Evolutionary conservation across 2,797 vertebrate species (phyloP), one percentile per base, ranked within the genome.

Genomic region (Falco rusticolus): DNA sequence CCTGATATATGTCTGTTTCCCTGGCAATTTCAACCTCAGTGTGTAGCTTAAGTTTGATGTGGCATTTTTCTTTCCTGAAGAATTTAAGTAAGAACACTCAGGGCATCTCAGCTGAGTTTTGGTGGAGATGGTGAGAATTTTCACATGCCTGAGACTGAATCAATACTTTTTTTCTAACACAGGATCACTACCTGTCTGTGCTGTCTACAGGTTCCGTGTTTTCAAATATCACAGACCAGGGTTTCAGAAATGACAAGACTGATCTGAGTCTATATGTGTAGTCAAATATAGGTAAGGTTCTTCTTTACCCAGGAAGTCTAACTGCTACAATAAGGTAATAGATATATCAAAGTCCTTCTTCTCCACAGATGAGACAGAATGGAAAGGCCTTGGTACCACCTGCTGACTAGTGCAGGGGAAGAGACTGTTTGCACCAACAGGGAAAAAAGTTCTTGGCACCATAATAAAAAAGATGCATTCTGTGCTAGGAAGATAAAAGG

Each of bases 1-100:
- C 29, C 57, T 87, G 84, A 93, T 79, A 92, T 48, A 64, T 21
- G 39, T 77, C 70, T 79, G 45, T 91, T 93, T 95, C 74, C 66
- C 70, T 85, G 68, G 34, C 25, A 87, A 77, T 95, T 94, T 84
- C 68, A 87, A 11, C 71, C 75, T 89, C 16, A 15, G 28, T 50
- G 39, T 79, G 63, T 94, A 20, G 8, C 64, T 84, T 87, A 82
- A 76, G 14, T 87, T 72, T 84, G 56, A 72, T 69, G 9, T 74
- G 43, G 18, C 25, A 53, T 60, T 93, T 92, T 89, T 34, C 31
- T 78, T 76, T 79, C 45, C 59, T 26, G 45, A 76, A 59, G 48
- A 87, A 77, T 90, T 84, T 70, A 77, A 53, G 31, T 84, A 43
- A 89, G 56, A 90, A 86, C 10, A 64, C 8, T 37, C 34, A 85